phyloP scores from a whole-genome alignment of 1,140 invertebrate genomes.

The Gryllus bimaculatus region DNA sequence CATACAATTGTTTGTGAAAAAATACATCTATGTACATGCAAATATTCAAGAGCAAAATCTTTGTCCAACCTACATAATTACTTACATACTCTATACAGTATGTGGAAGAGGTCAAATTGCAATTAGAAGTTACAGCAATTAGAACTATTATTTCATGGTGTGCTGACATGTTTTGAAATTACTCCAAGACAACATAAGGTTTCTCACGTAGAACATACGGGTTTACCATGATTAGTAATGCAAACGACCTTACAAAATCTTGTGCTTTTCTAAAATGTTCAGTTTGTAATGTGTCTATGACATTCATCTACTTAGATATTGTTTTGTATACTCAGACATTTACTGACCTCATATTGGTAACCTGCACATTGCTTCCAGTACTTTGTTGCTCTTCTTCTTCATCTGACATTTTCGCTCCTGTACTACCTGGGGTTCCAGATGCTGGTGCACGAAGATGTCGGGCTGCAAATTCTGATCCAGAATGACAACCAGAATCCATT shows the following conservation, averaged over 20 bases:
- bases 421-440: background rate
- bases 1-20: background rate
- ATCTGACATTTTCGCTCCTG: background rate
- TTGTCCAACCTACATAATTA: background rate
- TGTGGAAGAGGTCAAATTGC: too few species aligned
- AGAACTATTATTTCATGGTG: too few species aligned
- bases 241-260: too few species aligned
- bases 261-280: too few species aligned
- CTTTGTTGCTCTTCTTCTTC: background rate
- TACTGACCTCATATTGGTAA: slow-evolving; percentile 18
- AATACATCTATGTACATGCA: background rate
- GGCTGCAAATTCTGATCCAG: slow-evolving; percentile 21
- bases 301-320: too few species aligned
- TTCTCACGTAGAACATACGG: too few species aligned
- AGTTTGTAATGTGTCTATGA: too few species aligned
- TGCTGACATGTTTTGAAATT: too few species aligned
- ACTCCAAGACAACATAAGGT: too few species aligned
- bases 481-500: slow-evolving; percentile 33
- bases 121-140: too few species aligned
- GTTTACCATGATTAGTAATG: too few species aligned
- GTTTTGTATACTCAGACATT: slow-evolving; percentile 14
- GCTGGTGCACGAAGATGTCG: background rate
- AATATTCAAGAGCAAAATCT: background rate
- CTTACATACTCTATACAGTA: too few species aligned
- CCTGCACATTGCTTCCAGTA: background rate